Base-by-base conservation (phyloP, 2,888 invertebrate genomes). In the Drosophila mercatorum region DNA sequence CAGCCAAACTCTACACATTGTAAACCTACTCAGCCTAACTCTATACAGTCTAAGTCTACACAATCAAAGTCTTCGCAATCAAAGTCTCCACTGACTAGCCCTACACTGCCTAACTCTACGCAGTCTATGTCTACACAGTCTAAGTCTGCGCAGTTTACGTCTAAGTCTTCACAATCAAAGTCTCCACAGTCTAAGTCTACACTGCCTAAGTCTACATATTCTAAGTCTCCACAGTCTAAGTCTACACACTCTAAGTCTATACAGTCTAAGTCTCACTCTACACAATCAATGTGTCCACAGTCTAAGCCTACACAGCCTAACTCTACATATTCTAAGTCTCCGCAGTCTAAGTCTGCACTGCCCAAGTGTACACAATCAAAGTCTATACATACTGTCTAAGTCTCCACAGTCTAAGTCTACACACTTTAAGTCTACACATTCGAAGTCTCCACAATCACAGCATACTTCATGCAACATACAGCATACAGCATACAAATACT, bases 401-500 rank as follows among this genome's bases (percentile, higher is more conserved):
- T 8, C 31, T 41, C 11, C 17, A 34, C 51, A 26, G 2, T 4
- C 4, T 5, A 28, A 28, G 4, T 3, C n/a, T 8, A 49, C 0
- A 43, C 5, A n/a, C 3, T 34, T 2, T 34, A 34, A 17, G 43
- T 43, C 12, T 12, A 6, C 3, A 46, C 22, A 26, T 0, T 28
- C 28, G 2, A 34, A 34, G 31, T 34, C 31, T 34, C 22, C 22
- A 22, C 22, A 28, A 2, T 34, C 12, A 26, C 26, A 49, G 14
- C 22, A 22, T 47, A 8, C 6, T n/a, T 34, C 3, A 28, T 4
- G 1, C 26, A 28, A 26, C 5, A 26, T 1, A 14, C 3, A 47
- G 14, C 3, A 44, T 11, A 44, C 22, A 26, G n/a, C 47, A 51
- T 51, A 51, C 34, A 52, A 22, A 34, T 36, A 88, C 83, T 83